Evolutionary conservation across 2,888 invertebrate genomes (phyloP).

Genomic region (Polylopha cassiicola): DNA sequence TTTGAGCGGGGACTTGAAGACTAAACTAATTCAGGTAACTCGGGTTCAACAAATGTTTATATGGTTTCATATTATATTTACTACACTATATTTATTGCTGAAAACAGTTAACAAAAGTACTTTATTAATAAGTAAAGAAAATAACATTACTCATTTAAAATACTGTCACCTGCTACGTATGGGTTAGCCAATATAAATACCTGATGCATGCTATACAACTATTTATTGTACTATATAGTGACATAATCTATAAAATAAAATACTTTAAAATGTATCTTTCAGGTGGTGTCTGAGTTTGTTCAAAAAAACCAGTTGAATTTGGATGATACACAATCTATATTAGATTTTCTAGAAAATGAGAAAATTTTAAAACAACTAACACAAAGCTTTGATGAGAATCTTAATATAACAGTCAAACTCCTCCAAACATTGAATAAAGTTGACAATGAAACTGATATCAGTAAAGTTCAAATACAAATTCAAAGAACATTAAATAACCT

Average conservation of each 20-base stretch:
- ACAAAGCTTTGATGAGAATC: slow-evolving; percentile 47
- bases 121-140: too few relatives aligned
- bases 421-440: slow-evolving; percentile 44
- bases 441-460: slow-evolving; percentile 25
- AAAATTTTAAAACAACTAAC: slow-evolving; percentile 49
- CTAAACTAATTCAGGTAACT: slow-evolving; percentile 61
- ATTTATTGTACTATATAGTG: too few relatives aligned
- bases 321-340: slow-evolving; percentile 42
- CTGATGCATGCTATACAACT: too few relatives aligned
- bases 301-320: slow-evolving; percentile 43
- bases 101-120: too few relatives aligned
- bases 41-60: too few relatives aligned
- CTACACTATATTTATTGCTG: too few relatives aligned
- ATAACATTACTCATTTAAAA: too few relatives aligned
- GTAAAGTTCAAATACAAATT: slow-evolving; percentile 23
- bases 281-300: slow-evolving; percentile 58
- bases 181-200: too few relatives aligned
- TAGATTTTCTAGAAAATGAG: slow-evolving; percentile 52
- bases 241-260: too few relatives aligned
- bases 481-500: slow-evolving; percentile 47
- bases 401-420: slow-evolving; percentile 46
- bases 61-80: too few relatives aligned
- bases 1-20: slow-evolving; percentile 55
- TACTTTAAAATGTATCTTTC: slow-evolving; percentile 30
- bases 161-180: too few relatives aligned